Evolutionary conservation across 2,888 invertebrate genomes (phyloP), one percentile per base, ranked within the genome.

Genomic region (Adineta ricciae): DNA sequence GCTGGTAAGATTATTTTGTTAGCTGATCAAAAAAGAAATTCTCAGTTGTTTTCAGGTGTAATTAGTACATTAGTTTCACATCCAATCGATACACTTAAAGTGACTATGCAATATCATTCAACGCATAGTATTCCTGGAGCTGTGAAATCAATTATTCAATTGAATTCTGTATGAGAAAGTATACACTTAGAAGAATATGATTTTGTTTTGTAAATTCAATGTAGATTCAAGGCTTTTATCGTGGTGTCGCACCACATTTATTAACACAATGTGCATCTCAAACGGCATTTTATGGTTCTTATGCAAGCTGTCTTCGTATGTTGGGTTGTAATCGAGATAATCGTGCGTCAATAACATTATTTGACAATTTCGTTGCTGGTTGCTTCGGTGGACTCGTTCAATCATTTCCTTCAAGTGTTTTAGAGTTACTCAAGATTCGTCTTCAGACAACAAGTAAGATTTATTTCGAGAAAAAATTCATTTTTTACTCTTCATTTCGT

Each of bases 361-460:
- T 8, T 2, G 41, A 78, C 4, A 78, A 41, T 78, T 78, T 78
- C 41, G 9, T 78, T 14, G 38, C 78, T 41, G 78, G 78, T 24
- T 78, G 19, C 41, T 41, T 78, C n/a, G 78, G 78, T 78, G 78
- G 78, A 1, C 11, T 41, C 11, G 41, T 78, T 9, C 78, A 78
- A 78, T 21, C 78, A n/a, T 38, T 78, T 78, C 78, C 78, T 14
- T 78, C 78, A 21, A 19, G 78, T 41, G 3, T 41, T 11, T 16
- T 78, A 41, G 78, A 78, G 41, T n/a, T 78, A n/a, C 9, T 41
- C 3, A 78, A 78, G 41, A 78, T 78, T 41, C 78, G 78, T 41
- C n/a, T 78, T n/a, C 78, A 78, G 41, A 78, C 78, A 41, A 78
- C 41, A 78, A 78, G 78, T 78, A 41, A 38, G n/a, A n/a, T n/a